Percentiles rank a stretch among this genome's conserved stretches.
phyloP scores from a whole-genome alignment of 2,797 vertebrate species.

The Notamacropus eugenii region DNA sequence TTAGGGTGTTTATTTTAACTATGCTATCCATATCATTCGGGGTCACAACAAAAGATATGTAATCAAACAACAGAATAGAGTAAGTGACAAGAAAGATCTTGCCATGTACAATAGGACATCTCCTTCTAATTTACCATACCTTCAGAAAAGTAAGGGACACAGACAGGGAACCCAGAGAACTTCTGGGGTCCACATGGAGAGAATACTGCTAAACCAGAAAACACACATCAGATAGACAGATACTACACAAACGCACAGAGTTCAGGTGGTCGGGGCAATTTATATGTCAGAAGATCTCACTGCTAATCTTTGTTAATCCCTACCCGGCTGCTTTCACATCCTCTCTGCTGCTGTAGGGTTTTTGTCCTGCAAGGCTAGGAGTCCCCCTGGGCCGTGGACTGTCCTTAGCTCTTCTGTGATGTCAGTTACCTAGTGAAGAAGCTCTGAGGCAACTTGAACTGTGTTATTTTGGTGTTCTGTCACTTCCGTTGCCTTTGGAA shows the following conservation, averaged over 20 bases:
- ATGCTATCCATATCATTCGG: not conserved
- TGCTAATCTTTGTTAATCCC: not conserved
- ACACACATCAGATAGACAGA: not conserved
- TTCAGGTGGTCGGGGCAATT: too few species aligned
- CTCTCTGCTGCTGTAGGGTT: not conserved
- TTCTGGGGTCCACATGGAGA: not conserved
- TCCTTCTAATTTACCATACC: not conserved
- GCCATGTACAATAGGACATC: not conserved
- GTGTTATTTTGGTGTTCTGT: not conserved
- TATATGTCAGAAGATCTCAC: not conserved
- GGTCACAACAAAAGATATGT: not conserved
- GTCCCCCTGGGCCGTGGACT: not conserved
- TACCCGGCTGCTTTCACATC: not conserved
- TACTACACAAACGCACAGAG: not conserved
- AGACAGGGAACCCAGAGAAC: not conserved
- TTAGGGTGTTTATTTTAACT: too few species aligned
- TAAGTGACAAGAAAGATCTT: not conserved
- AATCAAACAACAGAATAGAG: not conserved
- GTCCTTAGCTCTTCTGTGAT: not conserved
- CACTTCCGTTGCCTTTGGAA: not conserved
- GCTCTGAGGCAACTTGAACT: not conserved
- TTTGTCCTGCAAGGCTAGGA: not conserved
- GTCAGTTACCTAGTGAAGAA: not conserved
- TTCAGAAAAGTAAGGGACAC: not conserved
- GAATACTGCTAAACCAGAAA: not conserved